phyloP scores from a whole-genome alignment of 2,888 invertebrate species.

The Calliphora vomitoria region DNA sequence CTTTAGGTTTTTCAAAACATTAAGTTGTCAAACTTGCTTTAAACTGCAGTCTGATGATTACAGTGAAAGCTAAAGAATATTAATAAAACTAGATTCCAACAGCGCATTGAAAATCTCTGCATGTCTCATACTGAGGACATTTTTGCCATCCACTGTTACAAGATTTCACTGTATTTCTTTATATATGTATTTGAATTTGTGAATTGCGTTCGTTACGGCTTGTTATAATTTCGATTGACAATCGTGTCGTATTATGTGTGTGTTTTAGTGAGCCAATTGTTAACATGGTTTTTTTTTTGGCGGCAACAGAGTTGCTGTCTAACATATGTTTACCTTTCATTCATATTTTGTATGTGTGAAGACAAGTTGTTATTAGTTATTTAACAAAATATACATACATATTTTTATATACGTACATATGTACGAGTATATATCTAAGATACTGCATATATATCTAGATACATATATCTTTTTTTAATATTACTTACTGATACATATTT shows the following conservation, averaged over 20 bases:
- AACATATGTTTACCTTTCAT: neutral
- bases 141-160: neutral
- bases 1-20: slow-evolving; percentile 17
- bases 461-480: neutral
- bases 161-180: neutral
- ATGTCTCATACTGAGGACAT: no score
- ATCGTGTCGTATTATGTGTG: neutral
- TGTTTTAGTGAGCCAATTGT: neutral
- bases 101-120: no score
- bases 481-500: slow-evolving; percentile 28
- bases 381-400: neutral
- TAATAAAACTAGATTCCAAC: no score
- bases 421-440: neutral
- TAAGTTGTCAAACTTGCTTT: slow-evolving; percentile 30
- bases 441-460: neutral
- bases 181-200: neutral
- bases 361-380: slow-evolving; percentile 31
- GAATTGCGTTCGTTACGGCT: neutral
- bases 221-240: slow-evolving; percentile 16
- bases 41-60: neutral
- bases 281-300: neutral
- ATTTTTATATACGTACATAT: neutral
- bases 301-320: neutral
- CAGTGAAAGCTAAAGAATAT: neutral
- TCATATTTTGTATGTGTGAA: neutral